Evolutionary conservation across 2,888 invertebrate species (phyloP).

Genomic region (Polietes domitor): DNA sequence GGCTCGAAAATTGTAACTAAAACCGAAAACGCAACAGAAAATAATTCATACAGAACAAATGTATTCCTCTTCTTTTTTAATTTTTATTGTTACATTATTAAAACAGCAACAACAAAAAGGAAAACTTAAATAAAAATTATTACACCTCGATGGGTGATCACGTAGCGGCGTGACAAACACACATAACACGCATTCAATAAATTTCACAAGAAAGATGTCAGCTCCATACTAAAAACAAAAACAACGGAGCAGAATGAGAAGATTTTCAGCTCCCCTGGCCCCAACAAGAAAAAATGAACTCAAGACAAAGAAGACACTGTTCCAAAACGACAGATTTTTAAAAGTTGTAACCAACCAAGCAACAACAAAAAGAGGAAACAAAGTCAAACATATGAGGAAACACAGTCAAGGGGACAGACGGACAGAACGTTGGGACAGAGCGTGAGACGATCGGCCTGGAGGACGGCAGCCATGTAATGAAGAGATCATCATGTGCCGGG

Average conservation of each 20-base stretch:
- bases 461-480: no score
- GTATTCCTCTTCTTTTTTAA: background rate
- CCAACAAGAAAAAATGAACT: conserved; percentile 13
- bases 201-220: conserved; percentile 39
- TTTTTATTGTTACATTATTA: conserved; percentile 11
- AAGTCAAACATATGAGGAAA: no score
- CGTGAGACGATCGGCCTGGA: no score
- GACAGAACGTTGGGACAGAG: no score
- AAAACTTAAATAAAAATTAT: conserved; percentile 79
- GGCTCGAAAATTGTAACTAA: conserved; percentile 33
- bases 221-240: conserved; percentile 6
- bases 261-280: background rate
- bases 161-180: conserved; percentile 74
- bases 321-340: no score
- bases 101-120: conserved; percentile 39
- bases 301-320: background rate
- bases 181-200: conserved; percentile 54
- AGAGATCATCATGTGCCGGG: background rate
- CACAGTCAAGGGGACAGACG: no score
- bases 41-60: background rate
- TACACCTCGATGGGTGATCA: conserved; percentile 80
- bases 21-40: background rate
- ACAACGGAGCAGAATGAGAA: background rate
- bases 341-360: no score
- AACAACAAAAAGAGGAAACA: background rate